These are phyloP conservation scores for Calephelis perditalis DNA, from an alignment of 2,888 invertebrate genomes.

Conservation along the genomic window DNA sequence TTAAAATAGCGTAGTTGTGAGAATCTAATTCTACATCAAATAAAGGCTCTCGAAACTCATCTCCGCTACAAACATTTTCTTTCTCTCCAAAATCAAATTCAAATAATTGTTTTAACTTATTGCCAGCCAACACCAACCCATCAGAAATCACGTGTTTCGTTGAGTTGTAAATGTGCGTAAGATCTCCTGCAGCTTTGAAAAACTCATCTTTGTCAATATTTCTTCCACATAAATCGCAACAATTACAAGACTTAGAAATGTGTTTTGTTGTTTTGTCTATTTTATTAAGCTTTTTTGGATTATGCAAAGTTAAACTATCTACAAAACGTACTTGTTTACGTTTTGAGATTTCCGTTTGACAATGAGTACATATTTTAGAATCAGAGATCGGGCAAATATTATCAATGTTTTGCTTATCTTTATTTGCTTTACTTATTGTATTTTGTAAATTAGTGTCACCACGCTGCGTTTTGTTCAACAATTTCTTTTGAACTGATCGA, in stretches of 20 bases:
- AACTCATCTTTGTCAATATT: conserved; percentile 25
- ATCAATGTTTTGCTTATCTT: neutral
- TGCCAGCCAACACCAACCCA: neutral
- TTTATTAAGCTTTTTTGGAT: conserved; percentile 14
- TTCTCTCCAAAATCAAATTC: conserved; percentile 12
- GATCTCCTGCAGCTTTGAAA: conserved; percentile 27
- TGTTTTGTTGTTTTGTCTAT: conserved; percentile 9
- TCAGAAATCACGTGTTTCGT: neutral
- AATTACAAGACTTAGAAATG: conserved; percentile 19
- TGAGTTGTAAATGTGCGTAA: neutral
- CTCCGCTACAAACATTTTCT: conserved; percentile 14
- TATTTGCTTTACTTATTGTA: neutral
- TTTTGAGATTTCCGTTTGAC: conserved; percentile 6
- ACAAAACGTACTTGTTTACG: conserved; percentile 23
- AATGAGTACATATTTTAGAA: conserved; percentile 15
- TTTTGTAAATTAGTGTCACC: neutral
- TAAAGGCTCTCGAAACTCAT: conserved; percentile 14
- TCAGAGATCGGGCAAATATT: neutral
- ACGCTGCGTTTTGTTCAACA: no score
- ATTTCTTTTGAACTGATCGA: no score
- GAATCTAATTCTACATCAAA: conserved; percentile 28
- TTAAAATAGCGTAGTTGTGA: conserved; percentile 27
- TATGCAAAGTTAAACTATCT: conserved; percentile 10
- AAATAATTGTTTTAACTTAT: conserved; percentile 14
- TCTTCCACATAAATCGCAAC: conserved; percentile 25